phyloP scores from a whole-genome alignment of 1,140 invertebrate species.

The Diachasmimorpha longicaudata region DNA sequence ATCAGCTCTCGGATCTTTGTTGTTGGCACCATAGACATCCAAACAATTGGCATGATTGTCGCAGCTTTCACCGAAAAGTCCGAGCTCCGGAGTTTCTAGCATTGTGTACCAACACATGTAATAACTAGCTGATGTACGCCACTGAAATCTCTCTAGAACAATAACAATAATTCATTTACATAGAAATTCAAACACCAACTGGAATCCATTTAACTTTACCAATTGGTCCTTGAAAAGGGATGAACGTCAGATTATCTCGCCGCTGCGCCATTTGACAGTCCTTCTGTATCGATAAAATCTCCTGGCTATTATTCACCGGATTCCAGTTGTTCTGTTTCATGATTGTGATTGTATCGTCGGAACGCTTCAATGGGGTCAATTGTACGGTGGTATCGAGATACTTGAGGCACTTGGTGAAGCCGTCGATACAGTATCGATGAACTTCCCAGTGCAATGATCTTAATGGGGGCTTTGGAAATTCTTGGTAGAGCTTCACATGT shows the following conservation, averaged over 20 bases:
- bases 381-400: conserved; percentile 62
- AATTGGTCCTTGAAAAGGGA: conserved; percentile 65
- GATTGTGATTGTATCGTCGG: conserved; percentile 61
- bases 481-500: conserved; percentile 47
- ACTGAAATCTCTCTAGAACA: conserved; percentile 64
- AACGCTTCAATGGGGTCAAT: conserved; percentile 50
- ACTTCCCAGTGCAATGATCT: conserved; percentile 69
- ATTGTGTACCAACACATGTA: conserved; percentile 74
- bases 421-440: conserved; percentile 62
- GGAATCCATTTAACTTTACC: conserved; percentile 25
- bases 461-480: conserved; percentile 66
- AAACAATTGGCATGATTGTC: conserved; percentile 69
- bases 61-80: conserved; percentile 64
- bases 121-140: conserved; percentile 69
- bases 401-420: conserved; percentile 64
- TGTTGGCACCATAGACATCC: conserved; percentile 47
- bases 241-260: conserved; percentile 54
- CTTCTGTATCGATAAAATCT: conserved; percentile 54
- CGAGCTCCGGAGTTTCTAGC: conserved; percentile 60
- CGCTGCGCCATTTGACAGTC: conserved; percentile 60
- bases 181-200: neutral
- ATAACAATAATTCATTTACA: neutral
- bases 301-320: conserved; percentile 40
- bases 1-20: conserved; percentile 64
- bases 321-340: conserved; percentile 61